phyloP scores from a whole-genome alignment of 2,888 invertebrate genomes.

The Heliconius charithonia region DNA sequence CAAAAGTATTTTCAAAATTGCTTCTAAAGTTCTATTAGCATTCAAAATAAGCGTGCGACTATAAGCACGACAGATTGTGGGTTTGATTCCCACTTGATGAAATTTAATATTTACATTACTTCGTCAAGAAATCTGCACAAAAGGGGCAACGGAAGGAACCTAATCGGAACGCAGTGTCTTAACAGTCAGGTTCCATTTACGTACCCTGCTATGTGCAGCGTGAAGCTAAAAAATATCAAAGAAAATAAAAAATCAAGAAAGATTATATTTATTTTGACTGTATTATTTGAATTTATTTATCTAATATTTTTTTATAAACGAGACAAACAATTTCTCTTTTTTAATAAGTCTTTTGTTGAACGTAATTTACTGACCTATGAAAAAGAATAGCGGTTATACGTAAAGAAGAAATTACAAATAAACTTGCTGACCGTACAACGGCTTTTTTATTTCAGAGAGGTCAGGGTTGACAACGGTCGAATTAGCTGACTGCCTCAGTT shows the following conservation, averaged over 20 bases:
- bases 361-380: no score
- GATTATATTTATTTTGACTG: no score
- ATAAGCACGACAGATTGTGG: not conserved
- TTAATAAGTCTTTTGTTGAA: no score
- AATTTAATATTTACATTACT: not conserved
- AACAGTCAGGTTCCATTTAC: not conserved
- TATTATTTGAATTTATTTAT: no score
- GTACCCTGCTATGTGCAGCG: not conserved
- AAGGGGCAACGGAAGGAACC: no score
- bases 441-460: conserved; percentile 9
- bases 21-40: no score
- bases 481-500: conserved; percentile 23
- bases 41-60: no score
- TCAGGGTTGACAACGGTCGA: conserved; percentile 16
- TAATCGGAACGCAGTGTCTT: not conserved
- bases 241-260: not conserved
- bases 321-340: no score
- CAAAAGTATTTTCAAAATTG: no score
- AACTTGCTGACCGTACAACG: conserved; percentile 16
- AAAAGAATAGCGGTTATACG: not conserved
- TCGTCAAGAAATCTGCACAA: no score
- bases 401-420: conserved; percentile 10
- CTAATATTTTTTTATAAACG: no score
- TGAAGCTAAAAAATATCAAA: not conserved
- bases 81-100: no score